Base-by-base conservation (phyloP, 2,113 vertebrate genomes). In the Paramisgurnus dabryanus region DNA sequence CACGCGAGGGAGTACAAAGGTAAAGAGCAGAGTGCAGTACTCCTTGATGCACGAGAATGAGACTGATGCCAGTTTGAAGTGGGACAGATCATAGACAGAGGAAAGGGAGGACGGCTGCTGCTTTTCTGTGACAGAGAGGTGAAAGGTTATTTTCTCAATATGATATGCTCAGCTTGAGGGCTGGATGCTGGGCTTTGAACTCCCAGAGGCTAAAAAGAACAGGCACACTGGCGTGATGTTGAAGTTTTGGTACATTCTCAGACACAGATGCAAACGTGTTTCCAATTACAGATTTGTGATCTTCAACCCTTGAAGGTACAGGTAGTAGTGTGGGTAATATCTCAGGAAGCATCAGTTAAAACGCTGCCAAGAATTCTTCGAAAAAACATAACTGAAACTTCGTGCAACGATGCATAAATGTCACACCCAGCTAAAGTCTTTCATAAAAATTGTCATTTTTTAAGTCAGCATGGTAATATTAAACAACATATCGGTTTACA, bases 71-170 rank as follows among this genome's bases (percentile, higher is more conserved):
- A 7, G 6, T 68, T 67, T 53, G 50, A 41, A 65, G 27, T 50
- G 47, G 80, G 47, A 40, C 13, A 68, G 6, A 49, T 57, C n/a
- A 63, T 34, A 10, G 49, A 34, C 5, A 67, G 71, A 63, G 22
- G 43, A 5, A 34, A 12, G 66, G 17, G 63, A 65, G 18, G 57
- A 27, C 18, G 7, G 13, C 5, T 18, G 39, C 13, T 40, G 58
- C 47, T 76, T 72, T 58, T 71, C 10, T 76, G 61, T 34, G 18
- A 84, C 61, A 22, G 27, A 75, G 73, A 63, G 40, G 69, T 69
- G 64, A 83, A 80, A 80, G 18, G 41, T 18, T 69, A 39, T 58
- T 65, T 69, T 65, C 58, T 47, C 39, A 75, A 5, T 39, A 53
- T 27, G 3, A 45, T 53, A 55, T 65, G 22, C 34, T 18, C 47